Base-by-base conservation (phyloP, 2,113 vertebrate species). In the Cyanistes caeruleus region DNA sequence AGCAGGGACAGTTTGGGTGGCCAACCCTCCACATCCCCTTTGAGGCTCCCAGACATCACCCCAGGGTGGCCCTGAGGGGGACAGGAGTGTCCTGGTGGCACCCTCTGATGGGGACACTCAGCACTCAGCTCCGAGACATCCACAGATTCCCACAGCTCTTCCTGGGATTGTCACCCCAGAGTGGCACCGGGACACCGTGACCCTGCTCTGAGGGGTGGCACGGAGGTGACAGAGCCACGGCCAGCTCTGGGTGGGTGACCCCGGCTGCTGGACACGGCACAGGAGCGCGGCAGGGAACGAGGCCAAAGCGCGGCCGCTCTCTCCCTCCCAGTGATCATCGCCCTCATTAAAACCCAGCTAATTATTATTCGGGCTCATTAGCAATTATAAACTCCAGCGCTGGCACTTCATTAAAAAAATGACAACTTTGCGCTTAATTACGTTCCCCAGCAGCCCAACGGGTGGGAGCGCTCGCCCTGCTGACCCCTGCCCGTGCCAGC, bases 351-450 rank as follows among this genome's bases (percentile, higher is more conserved):
- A 98, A 97, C 97, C 83, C 97, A 92, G 96, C 97, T 98, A 98
- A 98, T 98, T 98, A 98, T 98, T 98, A 98, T 97, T 96, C 97
- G 94, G 96, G 87, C 98, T 98, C 98, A 98, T 98, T 98, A 98
- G 97, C 97, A 98, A 98, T 98, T 98, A 98, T 97, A 98, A 98
- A 98, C 97, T 98, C 95, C 87, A 95, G 95, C 96, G 96, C 97
- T 75, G 96, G 97, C 98, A 97, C 97, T 98, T 98, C 98, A 98
- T 98, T 97, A 75, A 90, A 90, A 98, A 98, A 96, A 98, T 98
- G 97, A 98, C 97, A 98, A 97, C 96, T 97, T 98, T 96, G 96
- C 97, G 97, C 97, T 98, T 98, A 97, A 98, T 98, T 98, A 97
- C 84, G 93, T 90, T 95, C 95, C 93, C 74, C 63, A 17, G 95